Base-by-base conservation (phyloP, 2,797 vertebrate species). In the Pterois miles region DNA sequence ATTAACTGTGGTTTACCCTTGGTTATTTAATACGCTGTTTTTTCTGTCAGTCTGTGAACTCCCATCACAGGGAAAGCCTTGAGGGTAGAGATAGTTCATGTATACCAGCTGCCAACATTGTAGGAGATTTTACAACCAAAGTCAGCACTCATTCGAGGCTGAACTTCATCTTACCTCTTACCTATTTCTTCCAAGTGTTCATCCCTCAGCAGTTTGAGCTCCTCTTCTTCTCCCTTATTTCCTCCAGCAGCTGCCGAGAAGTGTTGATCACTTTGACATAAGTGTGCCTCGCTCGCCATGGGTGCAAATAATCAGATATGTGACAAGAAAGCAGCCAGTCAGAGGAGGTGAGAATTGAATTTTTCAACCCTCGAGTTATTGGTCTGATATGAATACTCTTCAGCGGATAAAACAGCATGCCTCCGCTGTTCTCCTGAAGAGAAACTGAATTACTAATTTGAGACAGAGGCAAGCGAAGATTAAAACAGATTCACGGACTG, bases 301-400 rank as follows among this genome's bases (percentile, higher is more conserved):
- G 82, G 88, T 79, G 87, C 78, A 89, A 84, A 89, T 86, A 93
- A 92, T 92, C 76, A 57, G 81, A 89, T 91, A 86, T 91, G 87
- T 81, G 82, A 86, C 75, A 78, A 76, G 76, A 76, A 80, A 68
- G 60, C 70, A 64, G 74, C 65, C 74, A 54, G 80, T 76, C 69
- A 71, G 86, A 84, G 71, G 82, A 87, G 87, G 90, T 91, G 91
- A 74, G 85, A 92, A 92, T 92, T 90, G 85, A 85, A 84, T 92
- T 86, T 88, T 85, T 84, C 40, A 92, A 83, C 82, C 33, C 66
- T 59, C 20, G 0, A 86, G 74, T 88, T 75, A 76, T 83, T 80
- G 75, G 75, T 76, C 63, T 84, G 80, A 79, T 86, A 76, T 68
- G 74, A 86, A 89, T 75, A 31, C 48, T 65, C 6, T 36, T 69